Base-by-base conservation (phyloP, 2,113 vertebrate genomes). In the Terrapene triunguis region DNA sequence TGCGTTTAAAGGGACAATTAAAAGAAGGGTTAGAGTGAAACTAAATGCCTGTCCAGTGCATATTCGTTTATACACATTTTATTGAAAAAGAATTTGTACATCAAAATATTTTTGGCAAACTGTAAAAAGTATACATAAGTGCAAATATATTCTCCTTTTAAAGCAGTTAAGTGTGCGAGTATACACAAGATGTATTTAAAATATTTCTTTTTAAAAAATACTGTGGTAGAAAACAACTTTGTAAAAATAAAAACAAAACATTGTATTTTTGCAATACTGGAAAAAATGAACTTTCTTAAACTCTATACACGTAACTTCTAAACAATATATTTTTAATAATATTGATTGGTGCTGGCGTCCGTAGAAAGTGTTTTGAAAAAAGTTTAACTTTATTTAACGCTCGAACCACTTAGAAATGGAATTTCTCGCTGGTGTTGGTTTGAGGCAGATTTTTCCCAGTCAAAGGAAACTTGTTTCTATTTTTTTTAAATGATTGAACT, bases 51-150 rank as follows among this genome's bases (percentile, higher is more conserved):
- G 4, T 79, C 80, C 85, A 85, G 87, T 12, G 72, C 51, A 10
- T 24, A 47, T 95, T 98, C 98, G 98, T 99, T 97, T 98, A 99
- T 99, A 99, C 97, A 98, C 98, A 98, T 98, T 99, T 99, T 99
- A 99, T 99, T 99, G 98, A 44, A 94, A 94, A 97, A 94, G 97
- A 98, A 78, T 98, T 98, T 99, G 94, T 99, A 99, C 99, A 99
- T 98, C 98, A 98, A 98, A 98, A 98, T 98, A 97, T 97, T 98
- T 98, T 97, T 98, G 98, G 98, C 98, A 98, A 98, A 97, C 98
- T 96, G 98, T 97, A 97, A 98, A 98, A 97, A 98, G 98, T 99
- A 99, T 99, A 99, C 98, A 98, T 99, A 99, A 99, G 99, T 99
- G 99, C 99, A 99, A 99, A 98, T 99, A 98, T 98, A 98, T 98